Percentiles rank a stretch among this genome's conserved stretches.
Conservation (phyloP, 2,113 vertebrate genomes). For the Dicrurus megarhynchus region DNA sequence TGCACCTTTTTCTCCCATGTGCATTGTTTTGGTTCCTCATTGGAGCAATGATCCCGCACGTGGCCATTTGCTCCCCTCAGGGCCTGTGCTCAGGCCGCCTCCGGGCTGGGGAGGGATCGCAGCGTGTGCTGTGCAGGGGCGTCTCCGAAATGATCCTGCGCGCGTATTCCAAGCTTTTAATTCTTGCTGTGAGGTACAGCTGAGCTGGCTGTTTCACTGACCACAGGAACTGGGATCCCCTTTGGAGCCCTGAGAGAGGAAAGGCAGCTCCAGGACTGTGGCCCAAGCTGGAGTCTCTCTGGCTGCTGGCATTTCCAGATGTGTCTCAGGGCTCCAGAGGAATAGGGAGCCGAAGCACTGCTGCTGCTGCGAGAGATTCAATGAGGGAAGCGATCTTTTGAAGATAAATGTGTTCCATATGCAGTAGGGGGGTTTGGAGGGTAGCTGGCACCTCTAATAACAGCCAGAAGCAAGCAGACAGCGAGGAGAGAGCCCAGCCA, state of each 20-base stretch:
- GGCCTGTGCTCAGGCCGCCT: not conserved
- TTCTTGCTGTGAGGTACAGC: not conserved
- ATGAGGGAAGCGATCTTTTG: not conserved
- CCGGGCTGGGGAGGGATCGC: fast-evolving
- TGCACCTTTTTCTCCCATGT: not conserved
- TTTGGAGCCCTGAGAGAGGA: not conserved
- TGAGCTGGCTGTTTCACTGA: not conserved
- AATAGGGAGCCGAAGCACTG: not conserved
- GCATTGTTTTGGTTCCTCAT: not conserved
- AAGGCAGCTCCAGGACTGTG: fast-evolving
- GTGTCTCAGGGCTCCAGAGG: not conserved
- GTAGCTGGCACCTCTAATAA: not conserved
- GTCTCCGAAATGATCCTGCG: not conserved
- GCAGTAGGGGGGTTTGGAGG: not conserved
- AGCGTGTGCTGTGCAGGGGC: not conserved
- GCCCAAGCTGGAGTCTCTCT: not conserved
- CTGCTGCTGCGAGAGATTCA: not conserved
- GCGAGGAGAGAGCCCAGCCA: not conserved
- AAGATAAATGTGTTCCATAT: not conserved
- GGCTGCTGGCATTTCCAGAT: not conserved
- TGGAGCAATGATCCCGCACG: not conserved
- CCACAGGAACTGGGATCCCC: not conserved
- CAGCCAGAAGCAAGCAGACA: not conserved
- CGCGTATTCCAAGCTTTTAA: not conserved
- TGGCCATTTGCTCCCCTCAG: not conserved